Percentiles rank a stretch among this genome's conserved stretches.
phyloP scores from a whole-genome alignment of 2,797 vertebrate genomes.

The Discoglossus pictus region DNA sequence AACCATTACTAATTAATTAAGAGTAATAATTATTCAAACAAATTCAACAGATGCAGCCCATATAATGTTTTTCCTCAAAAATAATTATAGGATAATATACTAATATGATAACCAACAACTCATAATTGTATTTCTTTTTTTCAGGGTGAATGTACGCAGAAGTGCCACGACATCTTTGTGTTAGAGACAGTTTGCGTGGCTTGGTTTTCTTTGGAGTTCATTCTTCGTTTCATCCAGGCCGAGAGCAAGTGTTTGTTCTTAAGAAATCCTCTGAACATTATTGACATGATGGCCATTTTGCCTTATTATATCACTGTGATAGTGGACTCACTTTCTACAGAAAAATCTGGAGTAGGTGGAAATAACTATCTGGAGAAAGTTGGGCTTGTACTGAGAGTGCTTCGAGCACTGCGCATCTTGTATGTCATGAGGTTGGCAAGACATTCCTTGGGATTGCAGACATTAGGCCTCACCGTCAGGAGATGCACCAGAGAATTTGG shows the following conservation, averaged over 20 bases:
- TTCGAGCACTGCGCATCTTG: constrained; percentile 89
- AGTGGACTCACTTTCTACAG: constrained; percentile 78
- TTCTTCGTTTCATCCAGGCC: constrained; percentile 91
- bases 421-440: constrained; percentile 92
- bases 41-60: too few relatives aligned
- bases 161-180: constrained; percentile 90
- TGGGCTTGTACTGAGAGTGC: constrained; percentile 86
- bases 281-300: constrained; percentile 91
- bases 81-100: too few relatives aligned
- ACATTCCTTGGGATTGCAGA: constrained; percentile 90
- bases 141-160: constrained; percentile 90
- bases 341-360: constrained; percentile 70
- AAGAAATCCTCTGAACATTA: constrained; percentile 89
- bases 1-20: too few relatives aligned
- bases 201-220: constrained; percentile 96
- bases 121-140: too few relatives aligned
- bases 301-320: constrained; percentile 92
- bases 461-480: constrained; percentile 85
- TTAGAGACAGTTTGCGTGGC: constrained; percentile 94
- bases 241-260: constrained; percentile 90
- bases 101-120: too few relatives aligned
- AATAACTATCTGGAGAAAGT: constrained; percentile 93
- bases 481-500: constrained; percentile 91
- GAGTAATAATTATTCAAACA: too few relatives aligned
- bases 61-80: too few relatives aligned